Evolutionary conservation across 2,797 vertebrate genomes (phyloP), one percentile per base, ranked within the genome.

Genomic region (Tauraco hartlaubi): DNA sequence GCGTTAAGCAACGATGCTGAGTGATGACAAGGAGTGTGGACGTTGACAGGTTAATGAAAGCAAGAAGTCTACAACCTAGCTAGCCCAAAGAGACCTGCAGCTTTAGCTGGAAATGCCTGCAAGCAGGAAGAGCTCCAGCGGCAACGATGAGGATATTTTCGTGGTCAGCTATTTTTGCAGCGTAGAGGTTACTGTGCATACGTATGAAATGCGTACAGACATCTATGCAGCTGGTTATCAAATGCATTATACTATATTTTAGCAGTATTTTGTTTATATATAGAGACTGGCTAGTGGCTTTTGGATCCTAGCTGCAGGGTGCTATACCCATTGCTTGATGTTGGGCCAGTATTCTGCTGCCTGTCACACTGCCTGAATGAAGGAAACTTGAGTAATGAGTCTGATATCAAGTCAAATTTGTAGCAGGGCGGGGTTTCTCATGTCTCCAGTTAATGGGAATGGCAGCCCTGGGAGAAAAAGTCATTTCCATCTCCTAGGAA

Each of bases 381-480:
- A 90, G 79, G 82, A 80, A 96, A 92, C 35, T 94, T 86, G 76
- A 95, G 43, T 90, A 96, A 95, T 75, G 73, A 83, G 41, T 55
- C 88, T 66, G 92, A 88, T 94, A 97, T 25, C 75, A 67, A 93
- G 85, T 59, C 25, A 46, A 84, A 90, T 94, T 90, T 93, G 79
- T 86, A 75, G 66, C 73, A 26, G 37, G 15, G 20, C 4, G 12
- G 64, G 29, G 15, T 41, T 14, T 77, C 61, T 95, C 16, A 66
- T 73, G 66, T 75, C 76, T 94, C 46, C 73, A 88, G 64, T 75
- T 84, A 75, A 81, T 73, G 73, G 90, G 85, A 94, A 80, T 75
- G 82, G 79, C 88, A 92, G 90, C 80, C 94, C 73, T 86, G 39
- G 72, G 93, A 93, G 76, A 92, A 96, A 94, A 92, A 95, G n/a